Base-by-base conservation (phyloP, 2,797 vertebrate genomes). In the Poeciliopsis presidionis region DNA sequence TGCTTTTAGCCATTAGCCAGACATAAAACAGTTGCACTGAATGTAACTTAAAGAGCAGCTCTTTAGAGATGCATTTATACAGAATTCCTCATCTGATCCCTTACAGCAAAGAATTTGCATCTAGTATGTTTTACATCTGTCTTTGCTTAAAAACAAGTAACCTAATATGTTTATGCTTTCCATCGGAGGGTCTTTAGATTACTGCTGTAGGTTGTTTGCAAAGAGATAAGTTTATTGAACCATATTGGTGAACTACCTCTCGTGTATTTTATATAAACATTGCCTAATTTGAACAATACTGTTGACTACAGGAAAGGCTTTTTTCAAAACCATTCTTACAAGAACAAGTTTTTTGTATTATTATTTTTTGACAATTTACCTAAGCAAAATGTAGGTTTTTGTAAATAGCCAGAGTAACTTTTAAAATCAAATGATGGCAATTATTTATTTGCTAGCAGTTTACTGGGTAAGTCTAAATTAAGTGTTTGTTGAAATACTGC, bases 161-260 rank as follows among this genome's bases (percentile, higher is more conserved):
- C 74, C 79, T 65, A 36, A 76, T 81, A 73, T 89, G 88, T 88
- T 89, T 90, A 85, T 80, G 86, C 49, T 85, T 85, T 89, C 76
- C 49, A 83, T 73, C 74, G 86, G 79, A 84, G 83, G 70, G 75
- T 81, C 81, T 81, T 78, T 77, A 84, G 84, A 89, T 25, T 45
- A 12, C 83, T 30, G 91, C 89, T 90, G 86, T 47, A 67, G 90
- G 90, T 84, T 92, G 87, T 94, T 92, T 91, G 83, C 55, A 84
- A 86, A 84, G 72, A 75, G 86, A 75, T 73, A 87, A 81, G 75
- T 86, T 80, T 82, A 76, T 77, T 84, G 82, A 89, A 86, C 87
- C 79, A 76, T 81, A 78, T 84, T 74, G 67, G 76, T 73, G 87
- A 88, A 82, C 88, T 80, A 83, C 81, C 83, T 90, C 82, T 82